Evolutionary conservation across 1,140 invertebrate genomes (phyloP), one percentile per base, ranked within the genome.

Genomic region (Ostrea denselamellosa): DNA sequence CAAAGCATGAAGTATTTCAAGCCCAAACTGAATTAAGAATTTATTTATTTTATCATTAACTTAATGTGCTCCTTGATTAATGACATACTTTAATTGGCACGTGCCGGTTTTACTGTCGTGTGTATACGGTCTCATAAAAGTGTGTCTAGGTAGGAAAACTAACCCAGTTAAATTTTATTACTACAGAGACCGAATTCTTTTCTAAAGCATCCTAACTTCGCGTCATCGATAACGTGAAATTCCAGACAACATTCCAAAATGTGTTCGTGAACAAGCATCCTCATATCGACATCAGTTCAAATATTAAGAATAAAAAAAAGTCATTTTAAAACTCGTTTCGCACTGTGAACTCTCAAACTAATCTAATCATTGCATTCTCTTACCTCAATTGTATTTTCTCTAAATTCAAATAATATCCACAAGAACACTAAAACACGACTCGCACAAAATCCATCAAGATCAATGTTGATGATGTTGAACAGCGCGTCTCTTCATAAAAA

Each of bases 381-480:
- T 77, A 77, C 68, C 68, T 77, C 25, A 77, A 77, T 28, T 12
- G 2, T 28, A 28, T 77, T 28, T 25, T 25, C 28, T 77, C 12
- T 28, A 14, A 77, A 77, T 77, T 71, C 68, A 34, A 77, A 77
- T 25, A 77, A 77, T 77, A 77, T 77, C 68, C 68, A 77, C 68
- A 28, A 77, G 25, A 77, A 77, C 68, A 34, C 68, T 77, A 77
- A 77, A 77, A 77, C 68, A 77, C 68, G 28, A 25, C 68, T 77
- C 28, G 68, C 68, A 56, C 25, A 28, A 84, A 84, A 84, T 54
- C 54, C 52, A 56, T 54, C 62, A 87, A 77, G 86, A 87, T 77
- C 68, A 87, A 85, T 87, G 82, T 85, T 58, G 44, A 87, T 83
- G 82, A 87, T 87, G 86, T 83, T 83, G 86, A 87, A 65, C 86